Evolutionary conservation across 2,888 invertebrate genomes (phyloP).

Genomic region (Odontomyia ornata): DNA sequence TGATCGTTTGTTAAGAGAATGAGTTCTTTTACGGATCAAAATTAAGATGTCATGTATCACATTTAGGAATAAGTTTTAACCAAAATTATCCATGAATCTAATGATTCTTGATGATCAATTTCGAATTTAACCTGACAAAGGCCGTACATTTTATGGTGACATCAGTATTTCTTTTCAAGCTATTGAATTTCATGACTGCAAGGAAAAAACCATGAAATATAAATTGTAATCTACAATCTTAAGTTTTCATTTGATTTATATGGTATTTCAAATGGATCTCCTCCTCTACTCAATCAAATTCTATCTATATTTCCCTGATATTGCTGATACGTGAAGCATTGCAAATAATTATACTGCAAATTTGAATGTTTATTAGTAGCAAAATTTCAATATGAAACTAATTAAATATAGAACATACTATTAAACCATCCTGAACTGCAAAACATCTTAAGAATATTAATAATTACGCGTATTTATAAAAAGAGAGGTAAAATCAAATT

Average conservation of each 20-base stretch:
- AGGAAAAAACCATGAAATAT: no score
- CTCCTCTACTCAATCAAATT: not conserved
- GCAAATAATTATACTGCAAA: slow-evolving; percentile 17
- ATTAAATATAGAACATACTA: slow-evolving; percentile 28
- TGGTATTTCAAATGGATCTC: not conserved
- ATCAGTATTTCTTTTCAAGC: no score
- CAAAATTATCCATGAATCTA: no score
- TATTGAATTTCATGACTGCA: no score
- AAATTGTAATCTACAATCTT: not conserved
- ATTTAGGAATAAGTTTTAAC: no score
- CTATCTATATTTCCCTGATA: not conserved
- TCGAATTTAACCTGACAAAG: no score
- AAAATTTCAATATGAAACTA: slow-evolving; percentile 20
- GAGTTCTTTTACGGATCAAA: no score
- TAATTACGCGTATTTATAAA: slow-evolving; percentile 5
- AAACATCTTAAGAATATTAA: not conserved
- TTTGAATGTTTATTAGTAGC: slow-evolving; percentile 1
- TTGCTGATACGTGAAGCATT: slow-evolving; percentile 16
- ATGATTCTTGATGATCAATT: no score
- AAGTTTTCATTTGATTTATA: not conserved
- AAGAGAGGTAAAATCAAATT: slow-evolving; percentile 2
- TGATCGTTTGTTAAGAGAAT: no score
- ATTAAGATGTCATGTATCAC: no score
- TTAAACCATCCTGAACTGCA: slow-evolving; percentile 25
- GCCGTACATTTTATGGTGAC: no score